Evolutionary conservation across 2,113 vertebrate genomes (phyloP), one percentile per base, ranked within the genome.

Genomic region (Lagopus muta): DNA sequence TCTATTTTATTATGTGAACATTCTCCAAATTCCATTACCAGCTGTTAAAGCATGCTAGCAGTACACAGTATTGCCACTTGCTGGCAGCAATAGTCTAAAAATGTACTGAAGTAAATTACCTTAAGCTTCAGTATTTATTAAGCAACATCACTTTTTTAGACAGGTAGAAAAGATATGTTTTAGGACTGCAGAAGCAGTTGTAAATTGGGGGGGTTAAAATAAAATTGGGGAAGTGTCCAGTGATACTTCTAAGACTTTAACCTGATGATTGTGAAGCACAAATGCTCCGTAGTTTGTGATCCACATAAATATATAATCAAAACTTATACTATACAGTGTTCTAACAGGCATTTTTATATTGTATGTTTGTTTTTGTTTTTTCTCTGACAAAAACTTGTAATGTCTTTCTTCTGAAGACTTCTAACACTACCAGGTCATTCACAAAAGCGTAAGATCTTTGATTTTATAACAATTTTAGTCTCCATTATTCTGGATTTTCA

Each of bases 1-100:
- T 79, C 27, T 61, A 12, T 28, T 71, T 60, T 40, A 17, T 12
- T 90, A 8, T 52, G 10, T 69, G 12, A 67, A 17, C 19, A 55
- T 82, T 74, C 43, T 17, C 5, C 72, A 72, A 84, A 45, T 43
- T 9, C 19, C n/a, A 16, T 69, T 70, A 55, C 15, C 5, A 34
- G 24, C 47, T 12, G 21, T 62, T 85, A 58, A 62, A 79, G 22
- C 13, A 42, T 79, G 70, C 30, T 73, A 94, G 91, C 75, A 67
- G 28, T 91, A 17, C 84, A 43, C 12, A 9, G 4, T 82, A 24
- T 47, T 84, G 64, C 91, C 95, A 43, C 87, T 66, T 82, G 95
- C 30, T 82, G 94, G 92, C 94, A 95, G 89, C 74, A 93, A 27
- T 14, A 60, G 18, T 15, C 74, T 78, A 42, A 66, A 87, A 82